phyloP scores from a whole-genome alignment of 2,888 invertebrate species.

The Tromatobia lineatoria region DNA sequence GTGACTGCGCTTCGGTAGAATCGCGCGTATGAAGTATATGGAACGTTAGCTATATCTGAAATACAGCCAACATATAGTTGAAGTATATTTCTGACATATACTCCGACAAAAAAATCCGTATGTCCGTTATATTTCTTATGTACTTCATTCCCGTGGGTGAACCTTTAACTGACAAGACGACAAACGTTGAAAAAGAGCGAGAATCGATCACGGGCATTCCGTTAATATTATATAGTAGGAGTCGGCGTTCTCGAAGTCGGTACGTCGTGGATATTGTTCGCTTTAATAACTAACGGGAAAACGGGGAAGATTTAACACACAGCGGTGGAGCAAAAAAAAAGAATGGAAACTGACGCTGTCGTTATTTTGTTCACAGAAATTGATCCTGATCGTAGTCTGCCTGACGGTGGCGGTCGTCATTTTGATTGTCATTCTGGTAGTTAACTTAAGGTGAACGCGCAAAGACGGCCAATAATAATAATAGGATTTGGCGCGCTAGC shows the following conservation, averaged over 20 bases:
- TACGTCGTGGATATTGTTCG: constrained; percentile 42
- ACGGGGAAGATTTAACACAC: constrained; percentile 10
- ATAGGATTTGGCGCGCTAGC: constrained; percentile 14
- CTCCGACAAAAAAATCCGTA: no score
- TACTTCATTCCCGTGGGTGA: constrained; percentile 25
- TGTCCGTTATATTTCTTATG: no score
- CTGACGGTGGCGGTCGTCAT: constrained; percentile 92
- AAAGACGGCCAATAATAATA: constrained; percentile 62
- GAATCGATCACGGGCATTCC: constrained; percentile 47
- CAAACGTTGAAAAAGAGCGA: constrained; percentile 20
- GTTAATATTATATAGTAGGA: constrained; percentile 48
- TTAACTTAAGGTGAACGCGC: constrained; percentile 78
- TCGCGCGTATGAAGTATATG: no score
- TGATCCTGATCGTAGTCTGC: constrained; percentile 95
- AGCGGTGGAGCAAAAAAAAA: constrained; percentile 23
- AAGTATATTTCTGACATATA: no score
- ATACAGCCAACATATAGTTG: no score
- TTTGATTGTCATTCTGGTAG: constrained; percentile 90
- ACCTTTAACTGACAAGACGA: constrained; percentile 27
- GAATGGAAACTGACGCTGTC: constrained; percentile 70
- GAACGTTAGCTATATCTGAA: no score
- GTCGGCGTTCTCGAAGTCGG: constrained; percentile 63
- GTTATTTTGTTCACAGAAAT: constrained; percentile 91
- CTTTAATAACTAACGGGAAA: constrained; percentile 27
- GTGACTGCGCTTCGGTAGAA: no score